These are phyloP conservation scores for Salvator merianae DNA, from an alignment of 2,113 vertebrate species.

Conservation along the genomic window DNA sequence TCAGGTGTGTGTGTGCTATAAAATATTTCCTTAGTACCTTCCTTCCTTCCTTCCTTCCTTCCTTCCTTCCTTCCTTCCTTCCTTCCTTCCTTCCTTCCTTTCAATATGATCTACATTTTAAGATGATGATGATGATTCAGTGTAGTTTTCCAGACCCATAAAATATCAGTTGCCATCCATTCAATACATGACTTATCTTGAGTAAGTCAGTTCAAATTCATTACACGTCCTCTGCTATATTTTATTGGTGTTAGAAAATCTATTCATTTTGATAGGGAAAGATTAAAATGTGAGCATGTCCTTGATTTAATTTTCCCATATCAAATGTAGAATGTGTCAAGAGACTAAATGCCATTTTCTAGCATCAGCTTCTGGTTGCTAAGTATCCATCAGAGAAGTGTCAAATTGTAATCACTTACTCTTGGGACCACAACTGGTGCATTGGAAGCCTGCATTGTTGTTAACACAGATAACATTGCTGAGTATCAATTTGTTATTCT, in stretches of 20 bases:
- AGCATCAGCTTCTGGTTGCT: not conserved
- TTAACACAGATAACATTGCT: not conserved
- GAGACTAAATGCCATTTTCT: slow-evolving; percentile 11
- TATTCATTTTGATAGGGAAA: slow-evolving; percentile 34
- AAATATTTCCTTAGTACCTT: no score
- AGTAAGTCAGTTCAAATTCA: not conserved
- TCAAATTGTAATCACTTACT: not conserved
- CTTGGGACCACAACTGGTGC: not conserved
- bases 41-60: no score
- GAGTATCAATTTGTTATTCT: slow-evolving; percentile 13
- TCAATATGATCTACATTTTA: no score
- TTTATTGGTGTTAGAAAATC: slow-evolving; percentile 10
- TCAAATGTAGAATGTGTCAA: not conserved
- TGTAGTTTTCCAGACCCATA: not conserved
- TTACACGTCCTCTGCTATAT: not conserved
- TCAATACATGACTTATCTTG: not conserved
- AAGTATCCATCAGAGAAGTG: not conserved
- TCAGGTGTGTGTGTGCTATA: no score
- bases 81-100: not conserved
- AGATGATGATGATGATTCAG: not conserved
- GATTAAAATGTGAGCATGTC: slow-evolving; percentile 11
- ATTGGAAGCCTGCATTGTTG: not conserved
- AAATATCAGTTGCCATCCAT: slow-evolving; percentile 15
- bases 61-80: no score
- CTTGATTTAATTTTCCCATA: slow-evolving; percentile 24